A percentile compares a stretch with the other conserved stretches of the same genome.
Conservation (phyloP, 2,797 vertebrate species). For the Steatocranus sp. region DNA sequence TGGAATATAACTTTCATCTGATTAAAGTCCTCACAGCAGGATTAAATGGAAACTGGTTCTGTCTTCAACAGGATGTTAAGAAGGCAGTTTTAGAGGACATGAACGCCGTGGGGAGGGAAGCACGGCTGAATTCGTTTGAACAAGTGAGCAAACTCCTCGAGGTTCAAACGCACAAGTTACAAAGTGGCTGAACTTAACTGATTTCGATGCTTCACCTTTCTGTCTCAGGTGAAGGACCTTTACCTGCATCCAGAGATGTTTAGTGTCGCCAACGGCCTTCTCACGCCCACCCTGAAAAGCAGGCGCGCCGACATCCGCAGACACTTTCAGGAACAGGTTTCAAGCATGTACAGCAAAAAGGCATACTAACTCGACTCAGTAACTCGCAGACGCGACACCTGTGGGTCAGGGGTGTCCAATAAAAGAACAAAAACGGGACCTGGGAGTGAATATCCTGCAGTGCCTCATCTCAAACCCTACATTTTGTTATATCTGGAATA, state of each 20-base stretch:
- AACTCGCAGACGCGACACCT: background rate
- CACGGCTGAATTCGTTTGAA: slow-evolving; percentile 79
- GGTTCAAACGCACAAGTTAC: background rate
- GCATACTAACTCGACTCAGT: slow-evolving; percentile 23
- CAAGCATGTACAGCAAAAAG: slow-evolving; percentile 73
- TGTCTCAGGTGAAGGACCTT: slow-evolving; percentile 72
- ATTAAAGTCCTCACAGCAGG: background rate
- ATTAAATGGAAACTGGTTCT: background rate
- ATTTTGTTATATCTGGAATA: background rate
- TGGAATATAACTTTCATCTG: background rate
- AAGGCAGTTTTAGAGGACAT: slow-evolving; percentile 76
- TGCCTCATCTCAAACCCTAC: slow-evolving; percentile 25
- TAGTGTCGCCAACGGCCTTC: slow-evolving; percentile 77
- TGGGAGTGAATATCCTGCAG: background rate
- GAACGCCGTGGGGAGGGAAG: slow-evolving; percentile 69
- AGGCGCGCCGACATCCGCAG: slow-evolving; percentile 70
- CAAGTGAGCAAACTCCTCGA: slow-evolving; percentile 56
- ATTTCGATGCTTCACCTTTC: background rate
- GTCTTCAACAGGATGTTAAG: slow-evolving; percentile 68
- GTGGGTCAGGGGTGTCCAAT: background rate
- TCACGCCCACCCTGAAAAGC: slow-evolving; percentile 80
- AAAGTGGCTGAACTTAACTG: background rate
- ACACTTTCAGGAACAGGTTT: slow-evolving; percentile 74
- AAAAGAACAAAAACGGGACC: background rate
- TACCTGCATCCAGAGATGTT: slow-evolving; percentile 76